phyloP scores from a whole-genome alignment of 1,140 invertebrate genomes.

The Nasonia longicornis region DNA sequence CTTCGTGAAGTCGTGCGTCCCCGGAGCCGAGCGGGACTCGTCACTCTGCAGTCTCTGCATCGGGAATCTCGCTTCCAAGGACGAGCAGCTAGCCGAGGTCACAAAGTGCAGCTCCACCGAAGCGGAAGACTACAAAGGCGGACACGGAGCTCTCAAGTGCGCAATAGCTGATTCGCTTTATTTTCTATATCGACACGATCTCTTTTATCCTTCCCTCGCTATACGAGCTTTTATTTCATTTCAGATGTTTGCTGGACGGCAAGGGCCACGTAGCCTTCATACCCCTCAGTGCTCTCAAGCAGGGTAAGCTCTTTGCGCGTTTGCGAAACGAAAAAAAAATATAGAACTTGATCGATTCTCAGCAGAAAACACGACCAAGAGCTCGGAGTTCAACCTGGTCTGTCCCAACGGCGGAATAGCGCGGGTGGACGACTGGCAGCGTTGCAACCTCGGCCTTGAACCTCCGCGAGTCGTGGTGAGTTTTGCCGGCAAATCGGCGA shows the following conservation, averaged over 20 bases:
- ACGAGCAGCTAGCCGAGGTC: constrained; percentile 53
- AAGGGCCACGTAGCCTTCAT: constrained; percentile 76
- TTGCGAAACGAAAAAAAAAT: too few relatives aligned
- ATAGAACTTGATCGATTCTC: neutral
- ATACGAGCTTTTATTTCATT: constrained; percentile 42
- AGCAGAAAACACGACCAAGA: constrained; percentile 57
- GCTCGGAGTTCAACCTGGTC: constrained; percentile 75
- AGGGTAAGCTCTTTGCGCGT: constrained; percentile 45
- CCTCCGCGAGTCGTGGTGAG: constrained; percentile 71
- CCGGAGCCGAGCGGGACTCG: constrained; percentile 60
- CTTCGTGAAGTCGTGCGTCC: constrained; percentile 68
- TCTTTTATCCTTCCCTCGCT: neutral
- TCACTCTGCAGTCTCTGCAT: constrained; percentile 66
- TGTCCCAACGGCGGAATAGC: constrained; percentile 74
- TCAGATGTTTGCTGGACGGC: constrained; percentile 74
- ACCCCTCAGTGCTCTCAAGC: constrained; percentile 57
- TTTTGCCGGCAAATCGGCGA: constrained; percentile 62
- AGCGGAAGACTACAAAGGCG: constrained; percentile 65
- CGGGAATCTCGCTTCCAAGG: constrained; percentile 60
- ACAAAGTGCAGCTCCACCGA: constrained; percentile 64
- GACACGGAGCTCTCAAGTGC: constrained; percentile 75
- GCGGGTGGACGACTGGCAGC: constrained; percentile 69
- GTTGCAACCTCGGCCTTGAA: constrained; percentile 76
- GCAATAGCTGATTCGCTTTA: neutral
- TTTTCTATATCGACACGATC: neutral